phyloP scores from a whole-genome alignment of 2,888 invertebrate genomes.

The Lypha dubia region DNA sequence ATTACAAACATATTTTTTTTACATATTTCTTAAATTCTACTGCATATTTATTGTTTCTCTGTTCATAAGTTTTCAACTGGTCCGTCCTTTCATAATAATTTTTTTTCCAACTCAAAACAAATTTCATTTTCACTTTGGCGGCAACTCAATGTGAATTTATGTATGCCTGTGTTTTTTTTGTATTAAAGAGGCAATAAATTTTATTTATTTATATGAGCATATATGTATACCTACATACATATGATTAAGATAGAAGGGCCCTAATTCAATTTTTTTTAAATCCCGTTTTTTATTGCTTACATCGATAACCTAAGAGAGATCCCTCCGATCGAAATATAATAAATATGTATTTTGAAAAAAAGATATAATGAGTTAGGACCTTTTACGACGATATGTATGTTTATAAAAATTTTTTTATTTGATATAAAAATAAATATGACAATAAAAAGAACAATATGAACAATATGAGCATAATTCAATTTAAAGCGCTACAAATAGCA shows the following conservation, averaged over 20 bases:
- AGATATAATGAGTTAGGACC: too few species aligned
- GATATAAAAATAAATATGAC: constrained; percentile 20
- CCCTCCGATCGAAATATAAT: too few species aligned
- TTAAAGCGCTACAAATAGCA: constrained; percentile 32
- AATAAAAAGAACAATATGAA: constrained; percentile 22
- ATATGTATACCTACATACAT: background rate
- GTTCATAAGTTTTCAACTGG: background rate
- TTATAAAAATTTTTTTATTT: background rate
- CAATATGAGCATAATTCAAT: constrained; percentile 30
- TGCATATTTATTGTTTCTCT: too few species aligned
- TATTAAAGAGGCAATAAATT: constrained; percentile 45
- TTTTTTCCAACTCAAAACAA: background rate
- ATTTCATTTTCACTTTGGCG: constrained; percentile 31
- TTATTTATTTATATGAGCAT: background rate
- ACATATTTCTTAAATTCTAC: too few species aligned
- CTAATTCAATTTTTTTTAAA: too few species aligned
- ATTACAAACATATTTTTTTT: too few species aligned
- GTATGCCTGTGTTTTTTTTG: constrained; percentile 31
- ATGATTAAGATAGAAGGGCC: too few species aligned
- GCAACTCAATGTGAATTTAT: constrained; percentile 16
- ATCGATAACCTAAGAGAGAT: too few species aligned
- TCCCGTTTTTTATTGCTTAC: too few species aligned
- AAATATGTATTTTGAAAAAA: too few species aligned
- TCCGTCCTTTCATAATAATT: constrained; percentile 4
- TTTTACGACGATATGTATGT: too few species aligned